phyloP scores from a whole-genome alignment of 2,888 invertebrate genomes.

The Tridacna gigas region DNA sequence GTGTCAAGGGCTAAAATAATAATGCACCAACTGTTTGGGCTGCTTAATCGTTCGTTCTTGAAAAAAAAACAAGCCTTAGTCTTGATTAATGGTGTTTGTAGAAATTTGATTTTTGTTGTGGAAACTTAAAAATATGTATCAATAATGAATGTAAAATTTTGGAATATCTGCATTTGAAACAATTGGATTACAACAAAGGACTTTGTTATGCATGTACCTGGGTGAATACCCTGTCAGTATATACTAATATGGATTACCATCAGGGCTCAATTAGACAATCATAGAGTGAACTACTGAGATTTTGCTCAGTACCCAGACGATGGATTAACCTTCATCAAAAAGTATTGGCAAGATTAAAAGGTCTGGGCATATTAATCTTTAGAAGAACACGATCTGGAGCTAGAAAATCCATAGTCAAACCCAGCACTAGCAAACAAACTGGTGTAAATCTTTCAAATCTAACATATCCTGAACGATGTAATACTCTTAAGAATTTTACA shows the following conservation, averaged over 20 bases:
- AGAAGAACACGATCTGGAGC: conserved; percentile 18
- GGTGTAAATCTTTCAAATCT: conserved; percentile 23
- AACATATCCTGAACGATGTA: conserved; percentile 21
- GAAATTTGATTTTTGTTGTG: neutral
- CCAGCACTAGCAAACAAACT: neutral
- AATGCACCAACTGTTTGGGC: neutral
- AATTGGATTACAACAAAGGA: neutral
- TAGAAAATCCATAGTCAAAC: neutral
- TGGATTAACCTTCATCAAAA: conserved; percentile 17
- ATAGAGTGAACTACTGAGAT: conserved; percentile 12
- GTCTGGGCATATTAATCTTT: conserved; percentile 29
- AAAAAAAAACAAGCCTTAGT: neutral
- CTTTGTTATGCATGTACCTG: neutral
- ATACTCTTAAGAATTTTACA: neutral
- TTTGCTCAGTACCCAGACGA: conserved; percentile 23
- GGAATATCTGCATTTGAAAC: neutral
- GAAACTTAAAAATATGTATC: neutral
- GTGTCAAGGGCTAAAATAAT: neutral
- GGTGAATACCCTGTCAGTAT: neutral
- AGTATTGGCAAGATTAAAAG: conserved; percentile 23
- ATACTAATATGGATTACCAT: neutral
- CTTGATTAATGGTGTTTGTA: neutral
- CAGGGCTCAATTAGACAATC: conserved; percentile 5
- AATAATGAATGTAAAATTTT: neutral
- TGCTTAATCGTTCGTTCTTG: neutral